Evolutionary conservation across 2,888 invertebrate genomes (phyloP).

Genomic region (Drosophila siamana): DNA sequence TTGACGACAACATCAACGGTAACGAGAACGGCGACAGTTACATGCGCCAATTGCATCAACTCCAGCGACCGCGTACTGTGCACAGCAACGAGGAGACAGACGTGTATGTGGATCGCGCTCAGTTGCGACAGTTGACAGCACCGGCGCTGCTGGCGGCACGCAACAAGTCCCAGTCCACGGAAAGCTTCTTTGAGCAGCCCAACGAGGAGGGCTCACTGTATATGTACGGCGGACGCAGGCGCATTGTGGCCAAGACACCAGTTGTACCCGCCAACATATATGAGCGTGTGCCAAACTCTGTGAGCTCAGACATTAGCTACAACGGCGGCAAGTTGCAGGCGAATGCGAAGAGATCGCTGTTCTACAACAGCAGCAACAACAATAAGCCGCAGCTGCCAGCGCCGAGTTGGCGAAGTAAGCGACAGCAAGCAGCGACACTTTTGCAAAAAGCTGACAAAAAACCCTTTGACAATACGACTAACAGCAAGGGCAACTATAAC

Average conservation of each 20-base stretch:
- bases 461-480: conserved; percentile 70
- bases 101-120: conserved; percentile 67
- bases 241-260: conserved; percentile 70
- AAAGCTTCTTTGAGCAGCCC: conserved; percentile 85
- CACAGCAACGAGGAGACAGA: conserved; percentile 46
- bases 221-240: conserved; percentile 81
- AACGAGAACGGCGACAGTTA: conserved; percentile 20
- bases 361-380: conserved; percentile 43
- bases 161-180: conserved; percentile 84
- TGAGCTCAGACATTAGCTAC: conserved; percentile 51
- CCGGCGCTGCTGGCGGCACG: conserved; percentile 64
- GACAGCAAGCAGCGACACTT: conserved; percentile 49
- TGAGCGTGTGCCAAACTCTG: conserved; percentile 76
- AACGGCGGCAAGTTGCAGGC: conserved; percentile 26
- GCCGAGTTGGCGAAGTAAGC: conserved; percentile 78
- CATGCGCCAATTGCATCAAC: conserved; percentile 36
- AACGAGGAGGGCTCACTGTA: conserved; percentile 83
- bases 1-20: conserved; percentile 49
- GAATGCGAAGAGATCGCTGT: conserved; percentile 26
- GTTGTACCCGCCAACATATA: conserved; percentile 79
- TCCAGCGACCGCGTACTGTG: conserved; percentile 28
- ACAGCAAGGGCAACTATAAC: conserved; percentile 48
- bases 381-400: conserved; percentile 68
- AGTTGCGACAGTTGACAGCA: conserved; percentile 62
- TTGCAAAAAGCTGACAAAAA: conserved; percentile 73